phyloP scores from a whole-genome alignment of 2,888 invertebrate species.

The Sphecodes monilicornis region DNA sequence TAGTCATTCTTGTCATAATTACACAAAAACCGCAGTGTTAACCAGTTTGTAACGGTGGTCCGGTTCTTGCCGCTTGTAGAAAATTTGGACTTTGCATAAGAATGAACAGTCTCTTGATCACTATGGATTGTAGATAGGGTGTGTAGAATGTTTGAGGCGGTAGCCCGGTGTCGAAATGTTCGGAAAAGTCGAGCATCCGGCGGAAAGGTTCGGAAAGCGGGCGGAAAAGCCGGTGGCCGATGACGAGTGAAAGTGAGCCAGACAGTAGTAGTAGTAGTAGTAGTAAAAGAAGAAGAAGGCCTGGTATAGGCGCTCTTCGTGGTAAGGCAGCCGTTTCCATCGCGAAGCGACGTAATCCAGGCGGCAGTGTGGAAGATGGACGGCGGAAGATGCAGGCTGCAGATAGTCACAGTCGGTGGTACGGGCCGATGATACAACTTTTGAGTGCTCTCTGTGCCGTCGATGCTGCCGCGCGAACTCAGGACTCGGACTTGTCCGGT shows the following conservation, averaged over 20 bases:
- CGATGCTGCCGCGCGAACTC: background rate
- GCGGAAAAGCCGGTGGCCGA: constrained; percentile 78
- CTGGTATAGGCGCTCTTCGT: constrained; percentile 74
- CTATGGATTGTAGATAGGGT: background rate
- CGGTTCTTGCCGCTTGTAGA: no score
- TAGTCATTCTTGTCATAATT: no score
- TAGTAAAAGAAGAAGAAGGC: constrained; percentile 18
- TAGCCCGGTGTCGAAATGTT: constrained; percentile 57
- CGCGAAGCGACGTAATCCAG: constrained; percentile 71
- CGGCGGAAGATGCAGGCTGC: constrained; percentile 75
- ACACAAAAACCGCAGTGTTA: no score
- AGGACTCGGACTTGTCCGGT: constrained; percentile 20
- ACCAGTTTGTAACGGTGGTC: no score
- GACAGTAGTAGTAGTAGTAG: background rate
- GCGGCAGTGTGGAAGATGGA: constrained; percentile 73
- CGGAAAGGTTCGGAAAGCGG: constrained; percentile 16
- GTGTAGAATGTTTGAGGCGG: background rate
- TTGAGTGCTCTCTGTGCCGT: constrained; percentile 42
- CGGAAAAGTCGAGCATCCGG: constrained; percentile 53
- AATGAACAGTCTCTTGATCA: background rate
- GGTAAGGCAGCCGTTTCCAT: constrained; percentile 75
- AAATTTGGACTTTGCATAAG: no score
- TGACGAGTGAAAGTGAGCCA: constrained; percentile 80
- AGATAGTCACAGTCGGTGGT: constrained; percentile 81
- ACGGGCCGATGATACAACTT: constrained; percentile 81